phyloP scores from a whole-genome alignment of 2,113 vertebrate genomes.

The Lycaon pictus region DNA sequence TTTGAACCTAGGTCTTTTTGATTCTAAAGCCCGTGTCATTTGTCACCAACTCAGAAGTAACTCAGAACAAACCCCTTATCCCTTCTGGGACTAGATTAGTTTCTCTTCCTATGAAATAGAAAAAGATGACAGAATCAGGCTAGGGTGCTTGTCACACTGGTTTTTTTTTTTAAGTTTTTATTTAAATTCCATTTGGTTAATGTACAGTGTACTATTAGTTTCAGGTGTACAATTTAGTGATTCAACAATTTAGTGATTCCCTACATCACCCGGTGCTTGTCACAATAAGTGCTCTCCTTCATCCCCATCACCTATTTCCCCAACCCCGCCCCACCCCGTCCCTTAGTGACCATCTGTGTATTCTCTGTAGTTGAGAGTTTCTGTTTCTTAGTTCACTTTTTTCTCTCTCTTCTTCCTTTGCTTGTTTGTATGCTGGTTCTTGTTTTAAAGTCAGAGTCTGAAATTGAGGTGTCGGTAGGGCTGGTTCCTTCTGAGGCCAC shows the following conservation, averaged over 20 bases:
- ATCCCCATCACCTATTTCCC: no score
- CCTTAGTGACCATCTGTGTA: not conserved
- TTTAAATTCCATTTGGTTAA: not conserved
- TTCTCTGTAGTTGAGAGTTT: not conserved
- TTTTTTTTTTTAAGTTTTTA: not conserved
- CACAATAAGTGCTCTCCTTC: not conserved
- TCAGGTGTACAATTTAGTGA: not conserved
- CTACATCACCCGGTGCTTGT: not conserved
- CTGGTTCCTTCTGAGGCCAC: rapidly evolving
- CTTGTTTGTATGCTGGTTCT: not conserved
- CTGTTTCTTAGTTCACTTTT: not conserved
- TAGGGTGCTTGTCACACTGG: rapidly evolving
- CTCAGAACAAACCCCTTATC: not conserved
- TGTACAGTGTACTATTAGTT: not conserved
- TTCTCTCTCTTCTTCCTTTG: not conserved
- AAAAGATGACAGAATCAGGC: not conserved
- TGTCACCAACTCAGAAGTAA: not conserved
- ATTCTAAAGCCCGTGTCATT: no score
- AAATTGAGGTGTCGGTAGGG: no score
- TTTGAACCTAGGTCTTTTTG: not conserved
- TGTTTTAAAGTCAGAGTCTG: not conserved
- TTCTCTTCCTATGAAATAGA: not conserved
- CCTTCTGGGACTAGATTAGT: not conserved
- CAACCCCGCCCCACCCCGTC: not conserved
- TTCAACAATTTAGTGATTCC: no score